These are phyloP conservation scores for Drosophila obscura DNA, from an alignment of 1,140 invertebrate species.

Conservation along the genomic window DNA sequence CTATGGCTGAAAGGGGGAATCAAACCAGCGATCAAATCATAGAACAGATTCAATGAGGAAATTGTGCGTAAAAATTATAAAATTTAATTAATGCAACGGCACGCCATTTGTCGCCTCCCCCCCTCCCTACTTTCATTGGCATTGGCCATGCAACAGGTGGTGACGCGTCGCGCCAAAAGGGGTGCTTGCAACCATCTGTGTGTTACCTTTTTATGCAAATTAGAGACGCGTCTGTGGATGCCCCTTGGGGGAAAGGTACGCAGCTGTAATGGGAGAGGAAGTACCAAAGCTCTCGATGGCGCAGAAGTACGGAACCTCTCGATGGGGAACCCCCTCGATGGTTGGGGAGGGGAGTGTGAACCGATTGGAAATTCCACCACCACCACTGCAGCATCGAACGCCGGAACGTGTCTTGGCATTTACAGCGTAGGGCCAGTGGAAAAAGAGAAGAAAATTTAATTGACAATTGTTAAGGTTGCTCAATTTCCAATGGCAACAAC, in stretches of 20 bases:
- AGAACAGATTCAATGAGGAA: slow-evolving; percentile 39
- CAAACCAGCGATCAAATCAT: slow-evolving; percentile 3
- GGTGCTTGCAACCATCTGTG: slow-evolving; percentile 7
- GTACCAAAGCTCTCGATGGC: too few relatives aligned
- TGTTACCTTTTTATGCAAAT: slow-evolving; percentile 70
- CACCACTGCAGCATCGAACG: slow-evolving; percentile 1
- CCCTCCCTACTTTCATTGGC: not conserved
- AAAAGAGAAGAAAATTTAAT: slow-evolving; percentile 53
- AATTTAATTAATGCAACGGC: slow-evolving; percentile 62
- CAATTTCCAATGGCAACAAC: slow-evolving; percentile 30
- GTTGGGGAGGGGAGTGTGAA: slow-evolving; percentile 9
- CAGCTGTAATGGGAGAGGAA: too few relatives aligned
- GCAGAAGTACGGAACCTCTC: too few relatives aligned
- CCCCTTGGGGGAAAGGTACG: not conserved
- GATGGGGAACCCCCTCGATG: not conserved
- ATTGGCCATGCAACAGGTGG: slow-evolving; percentile 55
- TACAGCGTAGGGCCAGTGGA: not conserved
- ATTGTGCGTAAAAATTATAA: slow-evolving; percentile 75
- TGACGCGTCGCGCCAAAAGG: slow-evolving; percentile 22
- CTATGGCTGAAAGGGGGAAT: slow-evolving; percentile 14
- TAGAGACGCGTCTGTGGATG: slow-evolving; percentile 30
- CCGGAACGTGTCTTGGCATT: slow-evolving; percentile 50
- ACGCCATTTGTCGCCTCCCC: not conserved
- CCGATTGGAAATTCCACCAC: slow-evolving; percentile 40
- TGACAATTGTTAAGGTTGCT: slow-evolving; percentile 62